Conservation (phyloP, 2,797 vertebrate species). For the Amblyopsis hoosieri region DNA sequence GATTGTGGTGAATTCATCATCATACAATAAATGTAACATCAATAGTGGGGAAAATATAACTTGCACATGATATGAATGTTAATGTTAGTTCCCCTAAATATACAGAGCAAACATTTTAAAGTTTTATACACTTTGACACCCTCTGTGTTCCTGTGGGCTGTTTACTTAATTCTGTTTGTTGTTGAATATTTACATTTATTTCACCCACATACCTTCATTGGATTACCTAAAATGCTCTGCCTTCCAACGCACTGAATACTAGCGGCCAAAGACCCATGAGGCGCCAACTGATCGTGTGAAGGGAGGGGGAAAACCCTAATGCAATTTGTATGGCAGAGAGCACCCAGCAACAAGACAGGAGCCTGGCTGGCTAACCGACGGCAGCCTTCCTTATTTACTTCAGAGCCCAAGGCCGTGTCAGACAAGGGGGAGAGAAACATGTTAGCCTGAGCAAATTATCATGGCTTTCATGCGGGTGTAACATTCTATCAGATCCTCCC, state of each 20-base stretch:
- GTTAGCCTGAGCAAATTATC: constrained; percentile 67
- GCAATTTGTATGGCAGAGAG: constrained; percentile 62
- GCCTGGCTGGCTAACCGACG: constrained; percentile 58
- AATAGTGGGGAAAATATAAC: background rate
- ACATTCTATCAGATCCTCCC: constrained; percentile 71
- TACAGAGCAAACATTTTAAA: constrained; percentile 6
- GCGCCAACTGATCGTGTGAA: constrained; percentile 25
- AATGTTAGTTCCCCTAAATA: constrained; percentile 1
- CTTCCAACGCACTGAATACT: constrained; percentile 38
- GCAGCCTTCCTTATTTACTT: constrained; percentile 75
- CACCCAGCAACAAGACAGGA: constrained; percentile 55
- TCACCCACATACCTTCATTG: constrained; percentile 54
- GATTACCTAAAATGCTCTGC: constrained; percentile 54
- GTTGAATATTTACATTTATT: constrained; percentile 59
- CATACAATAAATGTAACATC: no score
- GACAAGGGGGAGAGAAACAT: constrained; percentile 56
- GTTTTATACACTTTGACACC: constrained; percentile 36
- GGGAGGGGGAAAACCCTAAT: constrained; percentile 42
- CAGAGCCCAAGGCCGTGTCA: constrained; percentile 65
- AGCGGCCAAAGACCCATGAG: constrained; percentile 49
- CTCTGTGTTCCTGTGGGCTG: constrained; percentile 47
- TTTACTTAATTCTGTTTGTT: constrained; percentile 55
- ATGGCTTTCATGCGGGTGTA: constrained; percentile 62
- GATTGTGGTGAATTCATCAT: no score
- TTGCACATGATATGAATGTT: background rate